Percentiles rank a stretch among this genome's conserved stretches.
phyloP scores from a whole-genome alignment of 2,888 invertebrate species.

The Callinectes sapidus region DNA sequence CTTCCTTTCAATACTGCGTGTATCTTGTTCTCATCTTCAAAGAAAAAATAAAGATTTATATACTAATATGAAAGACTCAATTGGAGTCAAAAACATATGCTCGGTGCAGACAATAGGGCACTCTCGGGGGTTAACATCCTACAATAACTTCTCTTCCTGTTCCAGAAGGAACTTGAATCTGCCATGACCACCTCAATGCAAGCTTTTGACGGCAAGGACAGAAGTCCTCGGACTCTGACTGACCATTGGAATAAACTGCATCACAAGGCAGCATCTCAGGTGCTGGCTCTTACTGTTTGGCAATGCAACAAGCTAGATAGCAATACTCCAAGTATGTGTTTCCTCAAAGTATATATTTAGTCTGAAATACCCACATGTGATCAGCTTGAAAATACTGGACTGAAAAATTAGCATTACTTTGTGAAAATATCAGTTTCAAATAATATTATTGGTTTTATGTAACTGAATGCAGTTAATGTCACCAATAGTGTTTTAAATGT shows the following conservation, averaged over 20 bases:
- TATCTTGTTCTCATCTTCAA: background rate
- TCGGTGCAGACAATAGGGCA: background rate
- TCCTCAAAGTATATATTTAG: background rate
- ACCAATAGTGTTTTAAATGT: background rate
- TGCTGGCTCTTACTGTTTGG: conserved; percentile 4
- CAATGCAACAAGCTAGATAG: background rate
- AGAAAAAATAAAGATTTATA: background rate
- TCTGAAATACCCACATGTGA: conserved; percentile 27
- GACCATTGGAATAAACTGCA: conserved; percentile 3
- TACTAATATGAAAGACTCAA: background rate
- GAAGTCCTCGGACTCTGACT: conserved; percentile 17
- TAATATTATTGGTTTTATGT: background rate
- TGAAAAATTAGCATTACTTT: background rate
- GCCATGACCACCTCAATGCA: conserved; percentile 29
- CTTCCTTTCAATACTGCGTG: conserved; percentile 10
- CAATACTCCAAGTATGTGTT: conserved; percentile 3
- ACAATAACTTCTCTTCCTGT: background rate
- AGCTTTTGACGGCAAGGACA: background rate
- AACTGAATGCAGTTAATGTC: background rate
- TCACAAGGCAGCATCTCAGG: conserved; percentile 12
- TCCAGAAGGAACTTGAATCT: background rate
- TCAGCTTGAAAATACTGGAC: conserved; percentile 19
- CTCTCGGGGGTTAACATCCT: background rate
- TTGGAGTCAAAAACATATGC: background rate
- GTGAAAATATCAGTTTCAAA: too few relatives aligned